Base-by-base conservation (phyloP, 2,888 invertebrate genomes). In the Dasysyrphus tricinctus region DNA sequence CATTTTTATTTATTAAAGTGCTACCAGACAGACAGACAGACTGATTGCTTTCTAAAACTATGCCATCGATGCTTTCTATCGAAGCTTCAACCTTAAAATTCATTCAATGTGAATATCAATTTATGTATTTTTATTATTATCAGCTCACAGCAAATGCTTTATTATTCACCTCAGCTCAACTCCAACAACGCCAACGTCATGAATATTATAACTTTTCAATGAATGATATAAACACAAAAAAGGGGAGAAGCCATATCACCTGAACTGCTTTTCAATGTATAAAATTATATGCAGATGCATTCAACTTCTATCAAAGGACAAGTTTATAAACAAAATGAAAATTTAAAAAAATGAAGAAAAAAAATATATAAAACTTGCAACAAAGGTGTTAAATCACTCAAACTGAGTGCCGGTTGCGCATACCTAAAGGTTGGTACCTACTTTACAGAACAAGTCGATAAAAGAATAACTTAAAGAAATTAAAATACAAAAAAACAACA, bases 301-400 rank as follows among this genome's bases (percentile, higher is more conserved):
- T 59, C 42, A 82, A 51, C 19, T 57, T 59, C 72, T 63, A 81
- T 57, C 82, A 69, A 74, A 78, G 63, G 74, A 59, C 56, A 24
- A 42, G 32, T 32, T 47, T 54, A 16, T 34, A 59, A 61, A 51
- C n/a, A 69, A 65, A 12, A 19, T 19, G 39, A 19, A 47, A 34
- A 54, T 2, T 24, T 2, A 19, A 19, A 5, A 51, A 51, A 39
- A 29, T 7, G 0, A n/a, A 29, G 29, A 54, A 19, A 19, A 5
- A 37, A 51, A 39, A 29, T 7, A 0, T 16, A 34, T 14, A n/a
- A 29, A 54, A 54, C 73, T 49, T 61, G 3, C 70, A 63, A 61
- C 83, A 78, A 83, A 74, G 75, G 83, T 79, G 79, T 79, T 84
- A 79, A 84, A 84, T 84, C 79, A 79, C 83, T 84, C 83, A 84